These are phyloP conservation scores for Adelosebastes latens DNA, from an alignment of 2,797 vertebrate species.

Conservation along the genomic window DNA sequence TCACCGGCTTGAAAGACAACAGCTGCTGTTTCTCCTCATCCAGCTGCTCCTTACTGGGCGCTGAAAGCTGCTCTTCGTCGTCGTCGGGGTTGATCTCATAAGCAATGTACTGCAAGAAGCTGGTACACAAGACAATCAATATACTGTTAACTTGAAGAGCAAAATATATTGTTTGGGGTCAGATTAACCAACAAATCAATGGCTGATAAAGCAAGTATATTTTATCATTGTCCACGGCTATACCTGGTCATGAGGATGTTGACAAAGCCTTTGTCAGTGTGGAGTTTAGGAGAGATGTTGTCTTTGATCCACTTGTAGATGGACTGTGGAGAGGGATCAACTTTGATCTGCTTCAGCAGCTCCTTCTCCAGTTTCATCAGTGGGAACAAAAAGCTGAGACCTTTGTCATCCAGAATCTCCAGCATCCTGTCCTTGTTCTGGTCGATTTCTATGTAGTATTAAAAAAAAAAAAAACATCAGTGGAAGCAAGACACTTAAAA, in stretches of 20 bases:
- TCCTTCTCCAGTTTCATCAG: conserved; percentile 99
- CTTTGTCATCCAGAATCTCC: conserved; percentile 97
- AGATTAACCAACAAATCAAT: neutral
- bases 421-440: conserved; percentile 99
- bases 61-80: conserved; percentile 90
- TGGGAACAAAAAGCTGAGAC: conserved; percentile 96
- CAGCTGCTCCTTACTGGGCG: conserved; percentile 93
- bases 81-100: conserved; percentile 91
- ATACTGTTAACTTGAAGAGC: neutral
- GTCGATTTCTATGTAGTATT: conserved; percentile 88
- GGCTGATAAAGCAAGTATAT: neutral
- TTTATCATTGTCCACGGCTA: neutral
- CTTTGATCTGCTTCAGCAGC: conserved; percentile 96
- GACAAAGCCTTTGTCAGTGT: conserved; percentile 98
- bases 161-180: neutral
- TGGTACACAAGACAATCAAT: conserved; percentile 42
- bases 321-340: conserved; percentile 95
- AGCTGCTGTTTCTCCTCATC: conserved; percentile 96
- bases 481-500: neutral
- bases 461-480: neutral
- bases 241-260: conserved; percentile 99
- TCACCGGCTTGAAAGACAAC: conserved; percentile 96
- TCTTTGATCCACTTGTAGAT: conserved; percentile 99
- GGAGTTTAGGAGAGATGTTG: conserved; percentile 98
- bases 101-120: conserved; percentile 93